These are phyloP conservation scores for Capreolus pygargus DNA, from an alignment of 2,113 vertebrate genomes.

Conservation along the genomic window DNA sequence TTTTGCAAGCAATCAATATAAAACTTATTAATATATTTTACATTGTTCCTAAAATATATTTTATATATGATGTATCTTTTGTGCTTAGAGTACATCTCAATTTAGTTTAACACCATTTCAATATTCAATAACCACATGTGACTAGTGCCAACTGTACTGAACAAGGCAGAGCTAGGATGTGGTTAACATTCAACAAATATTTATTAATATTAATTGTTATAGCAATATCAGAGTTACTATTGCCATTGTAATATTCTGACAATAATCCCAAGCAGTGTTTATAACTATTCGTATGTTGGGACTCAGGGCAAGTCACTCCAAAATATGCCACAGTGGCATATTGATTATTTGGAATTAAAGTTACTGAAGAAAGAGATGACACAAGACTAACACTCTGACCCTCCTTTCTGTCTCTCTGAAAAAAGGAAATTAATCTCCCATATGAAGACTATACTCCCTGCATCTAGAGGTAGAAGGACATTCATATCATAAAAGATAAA, in stretches of 20 bases:
- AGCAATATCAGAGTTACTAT: not conserved
- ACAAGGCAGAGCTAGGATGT: not conserved
- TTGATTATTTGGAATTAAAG: not conserved
- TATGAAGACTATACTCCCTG: not conserved
- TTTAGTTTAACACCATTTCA: not conserved
- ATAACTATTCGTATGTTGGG: not conserved
- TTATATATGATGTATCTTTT: not conserved
- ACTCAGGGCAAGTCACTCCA: not conserved
- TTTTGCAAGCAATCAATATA: not conserved
- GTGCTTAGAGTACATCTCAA: not conserved
- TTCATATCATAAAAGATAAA: not conserved
- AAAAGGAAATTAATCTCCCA: not conserved
- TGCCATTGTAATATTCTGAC: not conserved
- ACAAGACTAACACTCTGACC: not conserved
- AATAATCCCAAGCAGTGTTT: not conserved
- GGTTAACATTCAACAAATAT: not conserved
- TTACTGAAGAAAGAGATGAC: not conserved
- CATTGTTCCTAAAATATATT: not conserved
- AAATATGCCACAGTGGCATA: not conserved
- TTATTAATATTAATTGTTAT: not conserved
- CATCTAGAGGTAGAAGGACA: not conserved
- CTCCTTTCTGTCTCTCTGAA: not conserved
- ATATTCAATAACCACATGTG: not conserved
- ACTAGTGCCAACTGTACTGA: not conserved
- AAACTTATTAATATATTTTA: not conserved